These are phyloP conservation scores for Druceiella hillmani DNA, from an alignment of 2,888 invertebrate genomes.

Conservation along the genomic window DNA sequence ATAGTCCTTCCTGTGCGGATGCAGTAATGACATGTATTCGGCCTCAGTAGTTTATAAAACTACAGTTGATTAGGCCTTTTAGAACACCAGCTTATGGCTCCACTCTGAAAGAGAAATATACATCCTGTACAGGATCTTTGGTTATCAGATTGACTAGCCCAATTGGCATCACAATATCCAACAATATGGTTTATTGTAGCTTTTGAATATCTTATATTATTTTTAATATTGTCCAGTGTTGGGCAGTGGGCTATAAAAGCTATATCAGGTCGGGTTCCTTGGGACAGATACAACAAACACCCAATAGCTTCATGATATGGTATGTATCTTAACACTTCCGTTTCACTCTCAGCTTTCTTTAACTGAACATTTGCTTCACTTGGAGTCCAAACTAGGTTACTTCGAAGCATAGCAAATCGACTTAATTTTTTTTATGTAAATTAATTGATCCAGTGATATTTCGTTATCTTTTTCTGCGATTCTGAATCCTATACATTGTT, in stretches of 20 bases:
- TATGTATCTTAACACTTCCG: conserved; percentile 8
- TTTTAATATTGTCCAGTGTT: no score
- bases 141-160: no score
- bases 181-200: no score
- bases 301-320: conserved; percentile 12
- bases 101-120: no score
- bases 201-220: no score
- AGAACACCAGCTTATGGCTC: no score
- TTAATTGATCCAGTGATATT: conserved; percentile 10
- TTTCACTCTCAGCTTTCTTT: conserved; percentile 7
- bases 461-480: conserved; percentile 5
- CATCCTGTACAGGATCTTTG: no score
- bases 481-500: conserved; percentile 10
- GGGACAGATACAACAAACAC: conserved; percentile 7
- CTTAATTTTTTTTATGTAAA: conserved; percentile 12
- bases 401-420: conserved; percentile 10
- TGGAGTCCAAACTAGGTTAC: conserved; percentile 6
- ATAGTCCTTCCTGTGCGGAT: conserved; percentile 18
- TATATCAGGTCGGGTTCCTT: no score
- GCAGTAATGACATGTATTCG: conserved; percentile 4
- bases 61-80: no score
- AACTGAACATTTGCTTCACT: conserved; percentile 10
- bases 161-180: no score
- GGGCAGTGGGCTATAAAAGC: no score
- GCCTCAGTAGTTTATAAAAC: no score